Percentiles rank a stretch among this genome's conserved stretches.
These are phyloP conservation scores for Meganola albula DNA, from an alignment of 2,888 invertebrate genomes.

Conservation along the genomic window DNA sequence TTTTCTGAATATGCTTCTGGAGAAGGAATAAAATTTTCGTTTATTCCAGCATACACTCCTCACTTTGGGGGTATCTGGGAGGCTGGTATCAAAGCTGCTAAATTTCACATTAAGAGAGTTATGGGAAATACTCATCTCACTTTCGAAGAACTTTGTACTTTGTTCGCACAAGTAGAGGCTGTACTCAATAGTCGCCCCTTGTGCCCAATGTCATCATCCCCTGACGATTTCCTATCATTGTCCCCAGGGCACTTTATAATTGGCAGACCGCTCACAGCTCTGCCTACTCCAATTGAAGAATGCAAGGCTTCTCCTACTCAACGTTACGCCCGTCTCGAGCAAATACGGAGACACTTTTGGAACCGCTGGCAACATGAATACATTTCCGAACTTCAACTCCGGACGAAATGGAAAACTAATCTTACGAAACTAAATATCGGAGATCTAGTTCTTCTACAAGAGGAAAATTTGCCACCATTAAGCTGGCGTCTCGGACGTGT, in stretches of 20 bases:
- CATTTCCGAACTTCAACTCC: slow-evolving; percentile 3
- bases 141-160: slow-evolving; percentile 5
- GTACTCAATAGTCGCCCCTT: slow-evolving; percentile 5
- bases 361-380: slow-evolving; percentile 10
- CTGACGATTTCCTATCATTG: neutral
- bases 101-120: slow-evolving; percentile 8
- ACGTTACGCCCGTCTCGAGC: neutral
- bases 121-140: slow-evolving; percentile 4
- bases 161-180: slow-evolving; percentile 11
- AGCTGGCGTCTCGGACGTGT: too few species aligned
- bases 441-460: too few species aligned
- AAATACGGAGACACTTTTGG: slow-evolving; percentile 12
- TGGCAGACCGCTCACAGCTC: slow-evolving; percentile 1
- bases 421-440: too few species aligned
- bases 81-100: slow-evolving; percentile 14
- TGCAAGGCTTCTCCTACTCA: neutral
- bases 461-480: too few species aligned
- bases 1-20: slow-evolving; percentile 23
- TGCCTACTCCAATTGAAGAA: neutral
- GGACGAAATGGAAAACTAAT: slow-evolving; percentile 4
- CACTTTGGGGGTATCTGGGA: slow-evolving; percentile 17
- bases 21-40: slow-evolving; percentile 24
- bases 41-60: slow-evolving; percentile 25
- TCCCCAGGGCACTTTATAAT: slow-evolving; percentile 5
- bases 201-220: neutral